phyloP scores from a whole-genome alignment of 2,797 vertebrate genomes.

The Sebastes taczanowskii region DNA sequence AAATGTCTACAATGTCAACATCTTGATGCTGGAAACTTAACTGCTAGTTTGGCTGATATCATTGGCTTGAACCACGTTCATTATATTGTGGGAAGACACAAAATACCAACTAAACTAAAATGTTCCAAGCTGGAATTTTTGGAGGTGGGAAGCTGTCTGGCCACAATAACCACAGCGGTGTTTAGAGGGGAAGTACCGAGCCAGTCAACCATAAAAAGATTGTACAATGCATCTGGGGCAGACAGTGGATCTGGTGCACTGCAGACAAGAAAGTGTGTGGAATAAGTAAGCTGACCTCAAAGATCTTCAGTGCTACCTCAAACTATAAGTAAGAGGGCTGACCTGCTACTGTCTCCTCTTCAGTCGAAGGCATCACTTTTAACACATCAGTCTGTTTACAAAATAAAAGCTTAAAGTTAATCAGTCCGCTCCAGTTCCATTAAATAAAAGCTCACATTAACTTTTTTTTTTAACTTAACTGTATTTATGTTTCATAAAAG shows the following conservation, averaged over 20 bases:
- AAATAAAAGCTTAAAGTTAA: neutral
- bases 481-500: neutral
- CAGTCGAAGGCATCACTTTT: neutral
- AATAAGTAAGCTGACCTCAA: neutral
- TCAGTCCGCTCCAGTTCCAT: neutral
- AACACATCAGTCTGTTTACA: neutral
- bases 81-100: neutral
- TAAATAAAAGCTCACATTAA: neutral
- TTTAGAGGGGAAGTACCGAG: neutral
- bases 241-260: constrained; percentile 14
- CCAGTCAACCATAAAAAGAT: neutral
- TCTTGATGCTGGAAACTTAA: neutral
- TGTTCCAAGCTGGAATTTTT: neutral
- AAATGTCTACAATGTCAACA: neutral
- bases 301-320: neutral
- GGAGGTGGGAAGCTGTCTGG: neutral
- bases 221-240: neutral
- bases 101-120: neutral
- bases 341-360: neutral
- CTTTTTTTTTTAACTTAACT: neutral
- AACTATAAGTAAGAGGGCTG: neutral
- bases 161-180: neutral
- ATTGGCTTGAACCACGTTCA: neutral
- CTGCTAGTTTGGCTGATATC: neutral
- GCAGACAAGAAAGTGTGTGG: constrained; percentile 17